Evolutionary conservation across 1,140 invertebrate genomes (phyloP).

Genomic region (Ostrea denselamellosa): DNA sequence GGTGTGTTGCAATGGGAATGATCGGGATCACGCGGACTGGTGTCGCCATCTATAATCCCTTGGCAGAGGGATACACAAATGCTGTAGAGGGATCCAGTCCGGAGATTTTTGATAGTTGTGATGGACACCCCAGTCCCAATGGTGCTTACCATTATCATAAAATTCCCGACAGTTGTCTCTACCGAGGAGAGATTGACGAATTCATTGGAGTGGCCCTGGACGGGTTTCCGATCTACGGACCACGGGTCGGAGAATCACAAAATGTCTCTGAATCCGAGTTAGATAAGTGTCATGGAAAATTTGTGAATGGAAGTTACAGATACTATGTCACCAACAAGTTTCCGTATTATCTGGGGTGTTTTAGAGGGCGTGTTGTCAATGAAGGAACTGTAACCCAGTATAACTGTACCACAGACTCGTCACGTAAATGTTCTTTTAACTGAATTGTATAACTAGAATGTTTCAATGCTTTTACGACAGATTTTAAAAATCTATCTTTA

Average conservation of each 20-base stretch:
- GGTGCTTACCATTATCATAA: constrained; percentile 55
- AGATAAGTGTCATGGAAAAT: constrained; percentile 51
- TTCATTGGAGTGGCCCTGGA: constrained; percentile 53
- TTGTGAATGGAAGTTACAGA: constrained; percentile 47
- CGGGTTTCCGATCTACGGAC: constrained; percentile 55
- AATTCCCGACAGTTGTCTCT: constrained; percentile 51
- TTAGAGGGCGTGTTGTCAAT: constrained; percentile 23
- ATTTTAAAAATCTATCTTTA: too few relatives aligned
- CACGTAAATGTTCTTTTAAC: neutral
- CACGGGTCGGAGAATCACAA: constrained; percentile 23
- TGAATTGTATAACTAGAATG: too few relatives aligned
- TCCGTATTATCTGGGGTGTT: constrained; percentile 48
- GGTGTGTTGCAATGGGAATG: constrained; percentile 39
- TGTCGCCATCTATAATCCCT: constrained; percentile 45
- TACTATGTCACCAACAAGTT: constrained; percentile 48
- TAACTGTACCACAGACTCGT: neutral
- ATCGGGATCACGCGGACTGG: constrained; percentile 47
- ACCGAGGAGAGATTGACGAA: constrained; percentile 51
- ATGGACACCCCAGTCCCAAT: constrained; percentile 42
- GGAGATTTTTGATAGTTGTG: constrained; percentile 49
- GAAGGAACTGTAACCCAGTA: neutral
- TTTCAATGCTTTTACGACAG: too few relatives aligned
- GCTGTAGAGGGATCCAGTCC: constrained; percentile 32
- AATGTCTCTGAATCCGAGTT: constrained; percentile 41
- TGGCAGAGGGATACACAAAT: neutral